Evolutionary conservation across 2,113 vertebrate genomes (phyloP), one percentile per base, ranked within the genome.

Genomic region (Silurus asotus): DNA sequence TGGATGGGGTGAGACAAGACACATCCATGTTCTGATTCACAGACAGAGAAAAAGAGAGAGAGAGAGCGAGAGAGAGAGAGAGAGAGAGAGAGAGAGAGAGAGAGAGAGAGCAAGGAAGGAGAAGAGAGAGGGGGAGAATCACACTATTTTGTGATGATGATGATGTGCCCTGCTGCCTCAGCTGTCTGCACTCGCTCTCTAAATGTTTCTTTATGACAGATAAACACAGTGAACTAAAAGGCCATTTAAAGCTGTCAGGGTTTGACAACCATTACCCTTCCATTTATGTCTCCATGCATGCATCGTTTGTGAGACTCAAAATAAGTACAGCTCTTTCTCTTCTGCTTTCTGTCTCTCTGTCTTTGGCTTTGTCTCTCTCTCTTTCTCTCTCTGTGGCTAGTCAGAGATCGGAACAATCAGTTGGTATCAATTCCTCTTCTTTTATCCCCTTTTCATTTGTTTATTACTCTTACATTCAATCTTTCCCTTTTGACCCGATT

Each of bases 221-320:
- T 96, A 94, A 93, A 94, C 94, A 93, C 95, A 95, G 94, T 92
- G 94, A 96, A 96, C 96, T 96, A 96, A 96, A 96, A 96, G 96
- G 95, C 95, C 95, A 96, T 96, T 96, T 96, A 96, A 95, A 96
- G 94, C 95, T 96, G 96, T 96, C 96, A 96, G 95, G 93, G 93
- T 94, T 94, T 96, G 96, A 96, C 96, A 96, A 94, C 95, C 95
- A 95, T 90, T 88, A 90, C 86, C 82, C 86, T 86, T 82, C 20
- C 85, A 90, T 90, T 96, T 95, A 96, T 95, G 95, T 95, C 95
- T 96, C 94, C 95, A 95, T 95, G 94, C 93, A 93, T 84, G 93
- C 95, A 86, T 93, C 94, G 93, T 95, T 94, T 95, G 94, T 94
- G 94, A 93, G 94, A 94, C 94, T 95, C 94, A 92, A 93, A 94